Evolutionary conservation across 2,113 vertebrate species (phyloP), one percentile per base, ranked within the genome.

Genomic region (Oceanodroma tethys): DNA sequence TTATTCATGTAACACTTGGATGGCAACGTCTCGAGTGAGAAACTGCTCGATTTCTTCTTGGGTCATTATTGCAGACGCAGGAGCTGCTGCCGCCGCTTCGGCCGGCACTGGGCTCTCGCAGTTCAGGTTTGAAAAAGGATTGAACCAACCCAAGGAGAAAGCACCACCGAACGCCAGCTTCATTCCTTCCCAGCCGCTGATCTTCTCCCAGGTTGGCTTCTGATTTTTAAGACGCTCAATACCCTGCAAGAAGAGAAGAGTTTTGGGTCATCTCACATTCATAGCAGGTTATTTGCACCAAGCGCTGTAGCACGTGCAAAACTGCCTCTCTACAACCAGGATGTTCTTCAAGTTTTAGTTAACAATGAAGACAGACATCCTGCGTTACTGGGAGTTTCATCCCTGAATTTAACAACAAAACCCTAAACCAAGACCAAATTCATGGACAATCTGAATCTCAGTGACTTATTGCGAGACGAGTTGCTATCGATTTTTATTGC

Each of bases 201-300:
- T 94, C 97, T 93, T 99, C 95, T 98, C 98, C 99, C 99, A 98
- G 25, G 97, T 98, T 16, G 98, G 98, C 13, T 98, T 97, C 96
- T 99, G 98, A 10, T 99, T 98, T 89, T 99, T 99, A 81, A 99
- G 98, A 62, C 99, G 98, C 92, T 99, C 99, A 13, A 99, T 99
- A 52, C 98, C 99, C 99, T 99, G 98, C n/a, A 94, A 97, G 93
- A 92, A 94, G 30, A 96, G 81, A 90, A 93, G 30, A 88, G 55
- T 26, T 72, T 36, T 62, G 45, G 71, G 74, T 96, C 0, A 0
- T 48, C 32, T 94, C 53, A 42, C 0, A 0, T 53, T 53, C 21
- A 19, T 0, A 67, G 59, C 5, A 22, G 47, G 36, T 42, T 17
- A 23, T 29, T n/a, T 47, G 65, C 81, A 84, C 27, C 43, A 38